Evolutionary conservation across 2,113 vertebrate species (phyloP), one percentile per base, ranked within the genome.

Genomic region (Oxyruncus cristatus): DNA sequence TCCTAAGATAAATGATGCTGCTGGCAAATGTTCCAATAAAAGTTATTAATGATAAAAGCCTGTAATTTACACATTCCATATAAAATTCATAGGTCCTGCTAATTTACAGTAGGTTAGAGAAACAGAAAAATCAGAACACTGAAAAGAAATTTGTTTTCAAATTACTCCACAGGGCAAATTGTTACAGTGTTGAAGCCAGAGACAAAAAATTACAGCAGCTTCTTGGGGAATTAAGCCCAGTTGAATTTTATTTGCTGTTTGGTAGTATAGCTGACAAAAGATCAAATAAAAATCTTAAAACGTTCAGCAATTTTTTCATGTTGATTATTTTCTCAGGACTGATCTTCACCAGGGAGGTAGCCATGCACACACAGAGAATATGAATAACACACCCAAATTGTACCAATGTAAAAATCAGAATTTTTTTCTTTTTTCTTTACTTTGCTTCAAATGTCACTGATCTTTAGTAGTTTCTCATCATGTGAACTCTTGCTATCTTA

Each of bases 371-470:
- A 4, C 35, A 50, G 65, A 87, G 12, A 91, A 66, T 33, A 66
- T 0, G 0, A 80, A 75, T 18, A 63, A 47, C 3, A 6, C n/a
- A 53, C 19, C 8, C 5, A 8, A 53, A 76, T 12, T 56, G 9
- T 83, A 42, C 14, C 32, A 42, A 2, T 47, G 10, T 28, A 58
- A 23, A 76, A 85, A 83, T 3, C 8, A 27, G 21, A 2, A 6
- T 0, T 0, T 14, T 73, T 50, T 8, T 44, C 6, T 26, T 20
- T 46, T 75, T 86, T 92, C 76, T 92, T 79, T 7, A 9, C 76
- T 92, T 79, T 7, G 8, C 33, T 78, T 91, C 20, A 65, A 21
- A 85, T 22, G 2, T 58, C 35, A 70, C n/a, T 78, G 28, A 47
- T 68, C 13, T 78, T 61, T 21, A 63, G 24, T 22, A 66, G 39